Evolutionary conservation across 2,888 invertebrate species (phyloP), one percentile per base, ranked within the genome.

Genomic region (Chrysolina oricalcia): DNA sequence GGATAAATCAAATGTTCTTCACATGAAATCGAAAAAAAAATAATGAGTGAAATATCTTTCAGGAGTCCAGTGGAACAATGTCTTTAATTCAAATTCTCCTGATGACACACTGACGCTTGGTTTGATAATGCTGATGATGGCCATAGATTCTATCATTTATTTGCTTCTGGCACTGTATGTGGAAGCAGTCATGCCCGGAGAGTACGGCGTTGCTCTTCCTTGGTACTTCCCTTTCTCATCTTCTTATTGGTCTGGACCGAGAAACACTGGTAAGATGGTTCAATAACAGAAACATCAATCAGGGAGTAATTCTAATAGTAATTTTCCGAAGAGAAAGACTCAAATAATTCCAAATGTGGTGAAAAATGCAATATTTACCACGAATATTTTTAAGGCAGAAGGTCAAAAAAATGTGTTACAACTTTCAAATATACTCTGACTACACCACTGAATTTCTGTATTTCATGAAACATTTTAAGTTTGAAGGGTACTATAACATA

Each of bases 171-270:
- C 97, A 0, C 89, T 97, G 80, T 98, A 98, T 86, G 89, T 97
- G 35, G 97, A 98, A 87, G 95, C 95, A 80, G 92, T 98, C 11
- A 91, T 93, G 77, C 98, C 98, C 0, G 97, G 97, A 10, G 94
- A 95, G 15, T 96, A 91, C 87, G 97, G 97, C 4, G 93, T 97
- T 0, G 93, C 95, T 0, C 92, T 93, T 77, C 93, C 93, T 35
- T 97, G 96, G 93, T 93, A 97, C 85, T 98, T 96, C 85, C 92
- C 93, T 0, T 91, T 96, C 66, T 91, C 91, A 50, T 87, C 88
- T 35, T 83, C 86, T 1, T 93, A 90, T 84, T 93, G 93, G 93
- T 89, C 85, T 78, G 86, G 85, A 8, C 78, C 78, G 73, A 79
- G 78, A 74, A 85, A 89, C 89, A 82, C 84, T 83, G 82, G 91